Evolutionary conservation across 1,140 invertebrate genomes (phyloP).

Genomic region (Centruroides sculpturatus): DNA sequence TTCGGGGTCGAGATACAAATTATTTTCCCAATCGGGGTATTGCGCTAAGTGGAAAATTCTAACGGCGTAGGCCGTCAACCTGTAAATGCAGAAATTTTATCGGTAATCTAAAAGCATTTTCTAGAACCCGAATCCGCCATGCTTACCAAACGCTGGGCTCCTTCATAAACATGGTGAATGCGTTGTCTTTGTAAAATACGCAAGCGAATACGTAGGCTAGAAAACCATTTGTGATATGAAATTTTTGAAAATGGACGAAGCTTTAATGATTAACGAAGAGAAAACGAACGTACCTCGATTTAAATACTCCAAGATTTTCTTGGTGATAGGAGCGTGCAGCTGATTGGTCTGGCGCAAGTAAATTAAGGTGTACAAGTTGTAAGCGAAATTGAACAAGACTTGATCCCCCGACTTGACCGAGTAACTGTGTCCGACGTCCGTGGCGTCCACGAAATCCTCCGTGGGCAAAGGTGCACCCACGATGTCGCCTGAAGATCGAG

Average conservation of each 20-base stretch:
- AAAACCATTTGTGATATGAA: too few species aligned
- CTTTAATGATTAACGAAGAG: background rate
- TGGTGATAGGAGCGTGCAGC: slow-evolving; percentile 26
- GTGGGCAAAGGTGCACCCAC: slow-evolving; percentile 15
- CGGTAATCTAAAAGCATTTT: too few species aligned
- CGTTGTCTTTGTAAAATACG: slow-evolving; percentile 23
- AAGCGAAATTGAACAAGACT: slow-evolving; percentile 41
- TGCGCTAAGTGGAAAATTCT: slow-evolving; percentile 30
- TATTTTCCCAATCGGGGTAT: slow-evolving; percentile 40
- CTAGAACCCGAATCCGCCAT: too few species aligned
- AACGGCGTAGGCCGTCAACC: slow-evolving; percentile 35
- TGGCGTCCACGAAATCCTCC: slow-evolving; percentile 3
- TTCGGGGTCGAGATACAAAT: slow-evolving; percentile 30
- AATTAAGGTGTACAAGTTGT: slow-evolving; percentile 40
- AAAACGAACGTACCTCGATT: slow-evolving; percentile 25
- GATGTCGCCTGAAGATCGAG: slow-evolving; percentile 13
- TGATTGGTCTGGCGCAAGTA: slow-evolving; percentile 44
- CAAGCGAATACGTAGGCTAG: slow-evolving; percentile 19
- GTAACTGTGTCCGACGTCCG: slow-evolving; percentile 5
- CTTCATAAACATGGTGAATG: slow-evolving; percentile 34
- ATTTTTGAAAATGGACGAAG: too few species aligned
- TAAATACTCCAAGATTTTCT: slow-evolving; percentile 29
- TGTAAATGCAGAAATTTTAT: slow-evolving; percentile 8
- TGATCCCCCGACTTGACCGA: slow-evolving; percentile 18
- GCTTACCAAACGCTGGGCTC: slow-evolving; percentile 35